A percentile compares a stretch with the other conserved stretches of the same genome.
These are phyloP conservation scores for Cochlearius cochlearius DNA, from an alignment of 2,113 vertebrate species.

Conservation along the genomic window DNA sequence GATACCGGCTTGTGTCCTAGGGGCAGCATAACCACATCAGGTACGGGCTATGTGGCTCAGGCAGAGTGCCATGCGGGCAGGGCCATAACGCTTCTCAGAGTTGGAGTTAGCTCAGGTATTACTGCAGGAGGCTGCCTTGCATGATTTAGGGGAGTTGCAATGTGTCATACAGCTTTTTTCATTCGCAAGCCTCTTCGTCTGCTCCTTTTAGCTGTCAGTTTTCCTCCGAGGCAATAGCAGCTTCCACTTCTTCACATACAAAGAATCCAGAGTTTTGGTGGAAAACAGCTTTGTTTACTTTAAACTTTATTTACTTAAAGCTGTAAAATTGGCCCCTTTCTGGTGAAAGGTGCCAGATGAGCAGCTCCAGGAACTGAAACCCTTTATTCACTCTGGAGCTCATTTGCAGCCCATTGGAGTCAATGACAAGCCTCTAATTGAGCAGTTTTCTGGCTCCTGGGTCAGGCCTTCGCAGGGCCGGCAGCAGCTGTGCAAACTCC, in stretches of 20 bases:
- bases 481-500: slow-evolving; percentile 65
- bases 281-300: slow-evolving; percentile 56
- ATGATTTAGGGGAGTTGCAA: not conserved
- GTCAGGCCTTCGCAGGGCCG: not conserved
- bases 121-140: not conserved
- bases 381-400: slow-evolving; percentile 43
- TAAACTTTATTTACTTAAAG: slow-evolving; percentile 50
- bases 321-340: slow-evolving; percentile 43
- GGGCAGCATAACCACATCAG: not conserved
- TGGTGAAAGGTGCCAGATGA: slow-evolving; percentile 54
- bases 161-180: not conserved
- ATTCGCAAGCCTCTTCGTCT: not conserved
- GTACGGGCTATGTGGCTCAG: not conserved
- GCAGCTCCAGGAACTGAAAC: slow-evolving; percentile 51
- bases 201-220: not conserved
- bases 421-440: slow-evolving; percentile 55
- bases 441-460: slow-evolving; percentile 30
- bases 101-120: not conserved
- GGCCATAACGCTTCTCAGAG: not conserved
- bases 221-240: not conserved
- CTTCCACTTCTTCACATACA: slow-evolving; percentile 25
- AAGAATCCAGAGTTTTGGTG: slow-evolving; percentile 55
- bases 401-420: slow-evolving; percentile 25
- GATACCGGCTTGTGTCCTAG: not conserved
- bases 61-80: not conserved